Percentiles rank a stretch among this genome's conserved stretches.
These are phyloP conservation scores for Aegithalos caudatus DNA, from an alignment of 2,113 vertebrate species.

Conservation along the genomic window DNA sequence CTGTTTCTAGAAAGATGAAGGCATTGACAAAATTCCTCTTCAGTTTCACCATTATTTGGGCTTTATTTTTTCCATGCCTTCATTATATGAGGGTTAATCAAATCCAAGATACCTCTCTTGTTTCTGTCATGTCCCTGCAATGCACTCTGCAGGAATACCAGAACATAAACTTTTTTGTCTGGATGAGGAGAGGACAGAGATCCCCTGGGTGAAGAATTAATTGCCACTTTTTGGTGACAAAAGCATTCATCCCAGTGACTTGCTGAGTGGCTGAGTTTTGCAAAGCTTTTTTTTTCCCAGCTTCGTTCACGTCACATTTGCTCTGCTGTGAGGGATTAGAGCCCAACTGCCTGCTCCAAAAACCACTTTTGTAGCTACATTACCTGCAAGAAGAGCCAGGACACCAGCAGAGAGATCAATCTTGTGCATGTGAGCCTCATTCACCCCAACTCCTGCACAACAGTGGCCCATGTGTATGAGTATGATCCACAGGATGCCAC, in stretches of 20 bases:
- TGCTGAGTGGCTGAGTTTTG: not conserved
- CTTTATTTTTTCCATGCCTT: not conserved
- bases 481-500: not conserved
- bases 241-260: not conserved
- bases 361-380: not conserved
- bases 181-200: not conserved
- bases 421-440: not conserved
- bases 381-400: not conserved
- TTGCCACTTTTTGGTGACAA: not conserved
- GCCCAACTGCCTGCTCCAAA: not conserved
- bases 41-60: not conserved
- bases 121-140: not conserved
- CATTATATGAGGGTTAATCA: not conserved
- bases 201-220: not conserved
- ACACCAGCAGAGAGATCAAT: not conserved
- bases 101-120: not conserved
- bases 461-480: rapidly evolving
- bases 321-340: not conserved
- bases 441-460: not conserved
- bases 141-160: not conserved
- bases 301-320: not conserved
- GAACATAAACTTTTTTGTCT: not conserved
- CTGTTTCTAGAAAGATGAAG: not conserved
- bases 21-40: not conserved
- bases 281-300: not conserved